Base-by-base conservation (phyloP, 1,140 invertebrate genomes). In the Drosophila miranda region DNA sequence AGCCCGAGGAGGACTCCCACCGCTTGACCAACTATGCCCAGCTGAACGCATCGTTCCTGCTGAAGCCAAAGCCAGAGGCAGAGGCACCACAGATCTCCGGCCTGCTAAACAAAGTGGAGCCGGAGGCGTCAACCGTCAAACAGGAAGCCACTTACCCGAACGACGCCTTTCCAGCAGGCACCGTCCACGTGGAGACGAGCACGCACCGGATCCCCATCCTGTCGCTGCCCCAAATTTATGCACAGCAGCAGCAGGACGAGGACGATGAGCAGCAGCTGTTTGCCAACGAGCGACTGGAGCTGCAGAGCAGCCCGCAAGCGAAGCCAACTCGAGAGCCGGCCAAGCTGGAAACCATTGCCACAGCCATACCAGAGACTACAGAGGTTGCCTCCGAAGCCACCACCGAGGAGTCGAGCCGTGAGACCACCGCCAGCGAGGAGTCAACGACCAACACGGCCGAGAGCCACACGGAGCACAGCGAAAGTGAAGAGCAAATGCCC, bases 201-300 rank as follows among this genome's bases (percentile, higher is more conserved):
- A 80, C 80, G 14, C 74, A 50, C 16, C 69, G 61, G 14, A 52
- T 77, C 19, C 75, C 76, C 4, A 49, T 87, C 34, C 52, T 86
- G n/a, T 90, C 89, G 28, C 57, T 90, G 6, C 78, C 89, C 11
- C 63, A 90, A 62, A 90, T 90, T 43, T 90, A 90, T 69, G 89
- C 73, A 28, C 81, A 89, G 52, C 84, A 90, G 23, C 89, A 90
- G 50, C 75, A 90, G 54, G 60, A 83, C 21, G 67, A 83, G 28
- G 81, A 83, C 14, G 71, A 80, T 23, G 77, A 75, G 56, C 86
- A 88, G 30, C 46, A 78, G 34, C 48, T 73, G 38, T 84, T 87
- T 61, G 53, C 67, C 28, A 59, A 48, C 26, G 70, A 79, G 61
- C 56, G 58, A 50, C 55, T 71, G 3, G 67, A 82, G n/a, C 43